phyloP scores from a whole-genome alignment of 2,113 vertebrate species.

The Crotophaga sulcirostris region DNA sequence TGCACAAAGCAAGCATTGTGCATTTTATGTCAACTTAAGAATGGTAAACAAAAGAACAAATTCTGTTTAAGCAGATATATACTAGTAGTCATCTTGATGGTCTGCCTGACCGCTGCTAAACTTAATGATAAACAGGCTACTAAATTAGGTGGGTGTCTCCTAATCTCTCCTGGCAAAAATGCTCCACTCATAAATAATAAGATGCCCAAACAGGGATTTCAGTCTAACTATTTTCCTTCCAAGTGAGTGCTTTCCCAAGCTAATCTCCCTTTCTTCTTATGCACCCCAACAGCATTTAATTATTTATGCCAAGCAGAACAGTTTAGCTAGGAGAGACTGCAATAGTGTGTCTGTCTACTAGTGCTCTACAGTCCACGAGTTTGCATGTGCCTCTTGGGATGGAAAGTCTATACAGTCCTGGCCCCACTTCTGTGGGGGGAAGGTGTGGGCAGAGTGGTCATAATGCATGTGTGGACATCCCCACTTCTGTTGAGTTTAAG shows the following conservation, averaged over 20 bases:
- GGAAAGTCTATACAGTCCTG: neutral
- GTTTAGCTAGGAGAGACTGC: neutral
- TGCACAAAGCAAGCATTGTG: neutral
- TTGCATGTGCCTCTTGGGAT: neutral
- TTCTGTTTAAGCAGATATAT: neutral
- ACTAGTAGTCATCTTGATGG: neutral
- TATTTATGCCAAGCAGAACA: slow-evolving; percentile 4
- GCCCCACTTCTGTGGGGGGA: neutral
- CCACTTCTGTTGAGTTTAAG: neutral
- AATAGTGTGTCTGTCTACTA: neutral
- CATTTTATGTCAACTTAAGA: neutral
- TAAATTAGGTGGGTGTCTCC: neutral
- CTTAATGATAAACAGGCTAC: neutral
- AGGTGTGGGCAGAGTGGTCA: neutral
- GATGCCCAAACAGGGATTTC: neutral
- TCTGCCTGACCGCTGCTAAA: neutral
- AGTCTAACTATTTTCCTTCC: neutral
- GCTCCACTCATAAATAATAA: neutral
- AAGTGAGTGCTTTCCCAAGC: neutral
- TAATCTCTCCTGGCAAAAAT: slow-evolving; percentile 13
- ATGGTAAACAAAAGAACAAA: neutral
- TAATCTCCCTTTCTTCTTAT: neutral
- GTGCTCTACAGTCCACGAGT: neutral
- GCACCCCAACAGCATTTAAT: neutral
- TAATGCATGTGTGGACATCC: neutral